Conservation (phyloP, 2,888 invertebrate species). For the Eupithecia subfuscata region DNA sequence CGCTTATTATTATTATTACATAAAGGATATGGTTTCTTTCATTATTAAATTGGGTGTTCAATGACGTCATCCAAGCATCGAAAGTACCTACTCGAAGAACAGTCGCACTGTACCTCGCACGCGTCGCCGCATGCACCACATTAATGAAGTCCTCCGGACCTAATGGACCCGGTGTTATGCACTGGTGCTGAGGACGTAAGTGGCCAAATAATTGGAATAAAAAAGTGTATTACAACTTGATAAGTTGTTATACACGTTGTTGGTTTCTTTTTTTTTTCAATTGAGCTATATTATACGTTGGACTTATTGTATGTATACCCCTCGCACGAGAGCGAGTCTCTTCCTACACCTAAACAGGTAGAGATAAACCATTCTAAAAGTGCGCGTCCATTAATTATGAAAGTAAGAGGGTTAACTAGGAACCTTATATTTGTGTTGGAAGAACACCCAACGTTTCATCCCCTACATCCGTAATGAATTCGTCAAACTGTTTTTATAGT, state of each 20-base stretch:
- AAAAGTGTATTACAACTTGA: neutral
- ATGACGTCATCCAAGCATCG: constrained; percentile 8
- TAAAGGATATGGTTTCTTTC: neutral
- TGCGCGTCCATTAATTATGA: too few relatives aligned
- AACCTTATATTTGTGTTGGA: too few relatives aligned
- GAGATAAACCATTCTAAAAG: too few relatives aligned
- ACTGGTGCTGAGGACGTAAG: neutral
- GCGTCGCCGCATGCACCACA: constrained; percentile 58
- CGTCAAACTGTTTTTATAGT: too few relatives aligned
- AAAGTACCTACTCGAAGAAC: constrained; percentile 19
- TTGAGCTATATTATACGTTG: too few relatives aligned
- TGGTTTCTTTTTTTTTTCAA: too few relatives aligned
- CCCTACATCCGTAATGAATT: too few relatives aligned
- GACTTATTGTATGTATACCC: neutral
- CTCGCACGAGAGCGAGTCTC: neutral
- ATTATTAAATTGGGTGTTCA: neutral
- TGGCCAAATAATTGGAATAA: constrained; percentile 3
- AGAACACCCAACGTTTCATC: too few relatives aligned
- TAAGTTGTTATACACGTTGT: too few relatives aligned
- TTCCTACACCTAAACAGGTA: too few relatives aligned
- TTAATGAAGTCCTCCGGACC: constrained; percentile 62
- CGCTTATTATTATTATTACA: too few relatives aligned
- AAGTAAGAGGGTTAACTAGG: too few relatives aligned
- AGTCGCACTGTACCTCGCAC: constrained; percentile 62
- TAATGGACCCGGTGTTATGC: constrained; percentile 40